Evolutionary conservation across 2,113 vertebrate species (phyloP).

Genomic region (Arvicanthis niloticus): DNA sequence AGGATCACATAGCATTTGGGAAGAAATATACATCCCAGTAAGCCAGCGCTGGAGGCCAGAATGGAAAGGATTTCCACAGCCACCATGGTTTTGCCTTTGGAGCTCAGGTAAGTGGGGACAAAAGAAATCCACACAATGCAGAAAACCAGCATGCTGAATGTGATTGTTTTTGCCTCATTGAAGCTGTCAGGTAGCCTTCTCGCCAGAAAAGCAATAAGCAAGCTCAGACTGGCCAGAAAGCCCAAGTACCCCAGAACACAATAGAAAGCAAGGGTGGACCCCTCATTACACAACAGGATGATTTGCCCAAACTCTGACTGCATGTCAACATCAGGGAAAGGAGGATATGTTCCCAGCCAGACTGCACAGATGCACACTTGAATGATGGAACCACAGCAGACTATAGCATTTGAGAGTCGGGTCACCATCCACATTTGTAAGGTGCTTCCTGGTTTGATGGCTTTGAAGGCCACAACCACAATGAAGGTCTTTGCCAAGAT

Average conservation of each 20-base stretch:
- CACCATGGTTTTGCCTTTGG: not conserved
- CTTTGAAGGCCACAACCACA: not conserved
- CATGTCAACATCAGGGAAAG: not conserved
- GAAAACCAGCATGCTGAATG: slow-evolving; percentile 6
- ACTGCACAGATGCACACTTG: not conserved
- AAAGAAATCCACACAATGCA: not conserved
- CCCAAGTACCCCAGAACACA: not conserved
- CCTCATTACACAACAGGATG: not conserved
- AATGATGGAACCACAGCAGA: not conserved
- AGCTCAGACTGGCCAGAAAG: not conserved
- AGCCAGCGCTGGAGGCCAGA: not conserved
- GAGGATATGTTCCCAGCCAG: not conserved
- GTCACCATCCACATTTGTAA: not conserved
- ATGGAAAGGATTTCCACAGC: not conserved
- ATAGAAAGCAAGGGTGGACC: not conserved
- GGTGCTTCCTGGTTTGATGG: not conserved
- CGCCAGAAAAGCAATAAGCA: not conserved
- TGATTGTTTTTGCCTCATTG: slow-evolving; percentile 1
- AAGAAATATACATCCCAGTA: not conserved
- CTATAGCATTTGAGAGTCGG: not conserved
- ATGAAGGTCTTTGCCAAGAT: slow-evolving; percentile 4
- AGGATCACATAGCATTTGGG: not conserved
- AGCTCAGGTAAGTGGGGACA: not conserved
- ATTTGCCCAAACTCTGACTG: not conserved
- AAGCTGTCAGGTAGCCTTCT: not conserved